phyloP scores from a whole-genome alignment of 92 coral and sea anemone species.

The Epizoanthus illoricatus region DNA sequence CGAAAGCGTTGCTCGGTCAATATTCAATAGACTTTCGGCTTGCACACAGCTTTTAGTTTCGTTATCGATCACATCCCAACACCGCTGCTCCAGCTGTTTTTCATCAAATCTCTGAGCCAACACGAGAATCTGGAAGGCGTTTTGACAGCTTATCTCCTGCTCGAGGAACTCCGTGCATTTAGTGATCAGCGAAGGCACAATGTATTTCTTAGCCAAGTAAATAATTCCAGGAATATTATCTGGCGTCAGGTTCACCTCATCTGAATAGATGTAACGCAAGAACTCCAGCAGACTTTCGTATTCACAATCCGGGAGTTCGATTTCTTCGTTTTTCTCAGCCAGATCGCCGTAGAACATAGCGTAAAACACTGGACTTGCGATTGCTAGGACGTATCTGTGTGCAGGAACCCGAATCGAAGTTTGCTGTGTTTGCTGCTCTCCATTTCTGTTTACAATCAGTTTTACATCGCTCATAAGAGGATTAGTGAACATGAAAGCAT shows the following conservation, averaged over 20 bases:
- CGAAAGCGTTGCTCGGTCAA: constrained; percentile 55
- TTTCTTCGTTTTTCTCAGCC: constrained; percentile 56
- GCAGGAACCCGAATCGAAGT: constrained; percentile 35
- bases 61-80: constrained; percentile 61
- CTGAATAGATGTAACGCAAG: constrained; percentile 61
- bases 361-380: constrained; percentile 64
- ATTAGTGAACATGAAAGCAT: constrained; percentile 45
- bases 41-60: constrained; percentile 49
- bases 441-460: constrained; percentile 9
- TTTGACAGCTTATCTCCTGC: constrained; percentile 43
- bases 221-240: constrained; percentile 51
- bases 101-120: constrained; percentile 59
- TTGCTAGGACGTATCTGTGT: constrained; percentile 51
- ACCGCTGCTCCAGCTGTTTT: constrained; percentile 51
- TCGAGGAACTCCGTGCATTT: constrained; percentile 54
- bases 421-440: neutral
- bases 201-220: constrained; percentile 73
- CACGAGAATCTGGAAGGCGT: constrained; percentile 55
- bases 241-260: constrained; percentile 56
- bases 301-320: constrained; percentile 66
- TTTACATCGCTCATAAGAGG: constrained; percentile 48
- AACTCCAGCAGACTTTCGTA: constrained; percentile 57
- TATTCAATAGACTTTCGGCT: constrained; percentile 49
- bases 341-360: constrained; percentile 49
- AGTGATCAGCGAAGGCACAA: constrained; percentile 58